These are phyloP conservation scores for Platynereis dumerilii DNA, from an alignment of 2,888 invertebrate genomes.

Conservation along the genomic window DNA sequence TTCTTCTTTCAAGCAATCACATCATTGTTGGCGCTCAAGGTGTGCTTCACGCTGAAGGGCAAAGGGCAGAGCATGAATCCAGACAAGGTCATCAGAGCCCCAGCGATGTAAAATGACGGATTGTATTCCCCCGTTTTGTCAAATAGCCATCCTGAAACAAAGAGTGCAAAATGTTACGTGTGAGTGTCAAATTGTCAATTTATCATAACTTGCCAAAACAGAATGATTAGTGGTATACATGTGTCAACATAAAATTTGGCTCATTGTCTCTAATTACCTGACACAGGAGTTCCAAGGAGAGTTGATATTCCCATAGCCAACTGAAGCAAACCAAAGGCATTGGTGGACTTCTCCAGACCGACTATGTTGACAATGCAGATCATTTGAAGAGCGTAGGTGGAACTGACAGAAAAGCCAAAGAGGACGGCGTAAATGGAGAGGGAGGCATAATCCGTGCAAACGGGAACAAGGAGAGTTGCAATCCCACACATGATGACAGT, in stretches of 20 bases:
- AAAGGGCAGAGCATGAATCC: constrained; percentile 30
- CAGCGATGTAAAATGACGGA: constrained; percentile 33
- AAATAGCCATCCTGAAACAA: constrained; percentile 32
- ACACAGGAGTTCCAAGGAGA: constrained; percentile 84
- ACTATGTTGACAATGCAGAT: constrained; percentile 86
- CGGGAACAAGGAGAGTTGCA: constrained; percentile 38
- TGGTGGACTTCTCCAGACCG: constrained; percentile 85
- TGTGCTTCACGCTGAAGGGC: constrained; percentile 8
- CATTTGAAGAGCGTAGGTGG: constrained; percentile 86
- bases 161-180: neutral
- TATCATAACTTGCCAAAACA: neutral
- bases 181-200: neutral
- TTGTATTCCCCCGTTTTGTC: constrained; percentile 31
- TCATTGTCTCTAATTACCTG: constrained; percentile 69
- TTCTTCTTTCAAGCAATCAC: too few relatives aligned
- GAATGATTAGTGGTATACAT: neutral
- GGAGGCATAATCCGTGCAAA: constrained; percentile 29
- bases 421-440: constrained; percentile 32
- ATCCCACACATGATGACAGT: constrained; percentile 69
- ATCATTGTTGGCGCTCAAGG: too few relatives aligned
- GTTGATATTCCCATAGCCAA: constrained; percentile 87
- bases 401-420: constrained; percentile 86
- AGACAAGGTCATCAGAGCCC: constrained; percentile 30
- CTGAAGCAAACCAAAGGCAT: constrained; percentile 83
- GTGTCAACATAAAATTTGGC: neutral